These are phyloP conservation scores for Plotosus lineatus DNA, from an alignment of 2,113 vertebrate genomes.

Conservation along the genomic window DNA sequence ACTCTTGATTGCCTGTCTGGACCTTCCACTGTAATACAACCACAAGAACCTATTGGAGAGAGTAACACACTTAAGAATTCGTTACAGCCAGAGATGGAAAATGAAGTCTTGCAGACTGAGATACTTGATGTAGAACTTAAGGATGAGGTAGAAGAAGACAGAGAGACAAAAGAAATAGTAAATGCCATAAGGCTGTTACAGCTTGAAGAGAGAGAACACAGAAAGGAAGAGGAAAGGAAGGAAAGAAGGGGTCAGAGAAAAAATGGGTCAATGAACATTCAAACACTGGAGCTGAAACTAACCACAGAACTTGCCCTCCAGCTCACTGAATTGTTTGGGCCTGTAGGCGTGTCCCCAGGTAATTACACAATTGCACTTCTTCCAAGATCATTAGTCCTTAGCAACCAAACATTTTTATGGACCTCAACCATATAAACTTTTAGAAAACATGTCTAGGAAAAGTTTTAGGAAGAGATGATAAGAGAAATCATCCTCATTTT, in stretches of 20 bases:
- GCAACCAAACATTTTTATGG: no score
- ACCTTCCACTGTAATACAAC: background rate
- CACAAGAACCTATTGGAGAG: background rate
- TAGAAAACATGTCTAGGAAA: no score
- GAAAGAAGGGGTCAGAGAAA: slow-evolving; percentile 5
- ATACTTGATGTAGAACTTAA: slow-evolving; percentile 19
- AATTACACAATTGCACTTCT: no score
- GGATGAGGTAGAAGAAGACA: slow-evolving; percentile 34
- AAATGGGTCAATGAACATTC: slow-evolving; percentile 74
- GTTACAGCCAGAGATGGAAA: slow-evolving; percentile 25
- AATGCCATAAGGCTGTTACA: slow-evolving; percentile 59
- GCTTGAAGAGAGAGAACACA: slow-evolving; percentile 61
- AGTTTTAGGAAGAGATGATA: no score
- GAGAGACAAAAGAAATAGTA: slow-evolving; percentile 44
- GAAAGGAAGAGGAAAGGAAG: slow-evolving; percentile 48
- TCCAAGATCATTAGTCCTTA: no score
- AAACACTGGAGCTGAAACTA: slow-evolving; percentile 86
- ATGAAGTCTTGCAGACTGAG: slow-evolving; percentile 6
- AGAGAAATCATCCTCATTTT: no score
- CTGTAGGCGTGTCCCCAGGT: slow-evolving; percentile 93
- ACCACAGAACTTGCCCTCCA: slow-evolving; percentile 92
- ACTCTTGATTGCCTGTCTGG: background rate
- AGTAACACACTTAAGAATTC: background rate
- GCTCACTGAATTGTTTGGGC: slow-evolving; percentile 91
- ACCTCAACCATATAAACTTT: no score